Percentiles rank a stretch among this genome's conserved stretches.
Evolutionary conservation across 2,888 invertebrate genomes (phyloP).

Genomic region (Orthonychiurus folsomi): DNA sequence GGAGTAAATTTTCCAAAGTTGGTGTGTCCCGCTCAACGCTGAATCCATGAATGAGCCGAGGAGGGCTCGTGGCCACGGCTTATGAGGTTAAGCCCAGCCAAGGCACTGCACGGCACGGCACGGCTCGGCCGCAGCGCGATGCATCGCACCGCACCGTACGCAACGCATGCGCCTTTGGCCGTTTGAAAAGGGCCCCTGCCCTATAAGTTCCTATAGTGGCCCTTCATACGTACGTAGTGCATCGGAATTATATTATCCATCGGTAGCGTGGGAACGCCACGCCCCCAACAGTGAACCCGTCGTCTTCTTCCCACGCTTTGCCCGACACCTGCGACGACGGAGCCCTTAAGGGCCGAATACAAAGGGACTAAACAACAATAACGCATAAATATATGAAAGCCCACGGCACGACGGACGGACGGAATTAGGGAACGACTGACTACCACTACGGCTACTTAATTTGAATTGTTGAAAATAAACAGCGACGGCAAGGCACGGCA

Average conservation of each 20-base stretch:
- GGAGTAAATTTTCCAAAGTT: no score
- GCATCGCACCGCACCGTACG: neutral
- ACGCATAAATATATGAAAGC: no score
- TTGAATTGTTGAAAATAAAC: no score
- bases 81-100: neutral
- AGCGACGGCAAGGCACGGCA: neutral
- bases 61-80: neutral
- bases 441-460: no score
- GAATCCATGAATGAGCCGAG: constrained; percentile 2
- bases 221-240: no score
- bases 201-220: no score
- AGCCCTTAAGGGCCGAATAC: no score
- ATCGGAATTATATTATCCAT: neutral
- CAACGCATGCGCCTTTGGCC: no score
- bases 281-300: constrained; percentile 11
- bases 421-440: neutral
- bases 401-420: neutral
- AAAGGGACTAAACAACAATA: no score
- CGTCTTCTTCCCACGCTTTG: constrained; percentile 12
- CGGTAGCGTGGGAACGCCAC: constrained; percentile 19
- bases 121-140: neutral
- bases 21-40: neutral
- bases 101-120: neutral
- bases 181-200: no score
- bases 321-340: neutral